Conservation (phyloP, 2,888 invertebrate genomes). For the Hypselothyrea guttata region DNA sequence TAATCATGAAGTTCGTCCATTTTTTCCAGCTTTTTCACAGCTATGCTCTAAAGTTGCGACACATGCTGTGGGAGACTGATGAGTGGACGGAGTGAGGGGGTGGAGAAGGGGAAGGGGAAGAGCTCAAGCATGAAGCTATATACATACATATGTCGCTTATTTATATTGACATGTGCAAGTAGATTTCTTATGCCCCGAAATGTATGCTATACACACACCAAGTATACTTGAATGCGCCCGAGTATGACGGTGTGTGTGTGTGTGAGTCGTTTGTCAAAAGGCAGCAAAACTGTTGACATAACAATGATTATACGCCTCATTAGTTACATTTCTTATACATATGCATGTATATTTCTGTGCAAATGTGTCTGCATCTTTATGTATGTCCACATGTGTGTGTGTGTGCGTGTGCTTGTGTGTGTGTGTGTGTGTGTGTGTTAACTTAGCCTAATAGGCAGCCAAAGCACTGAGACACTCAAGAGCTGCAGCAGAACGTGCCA, state of each 20-base stretch:
- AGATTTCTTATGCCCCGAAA: slow-evolving; percentile 50
- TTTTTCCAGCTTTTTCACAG: slow-evolving; percentile 16
- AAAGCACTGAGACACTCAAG: slow-evolving; percentile 16
- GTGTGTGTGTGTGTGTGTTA: slow-evolving; percentile 13
- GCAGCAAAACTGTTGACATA: slow-evolving; percentile 77
- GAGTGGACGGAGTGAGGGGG: background rate
- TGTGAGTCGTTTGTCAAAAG: slow-evolving; percentile 69
- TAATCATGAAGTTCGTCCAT: slow-evolving; percentile 59
- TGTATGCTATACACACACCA: slow-evolving; percentile 33
- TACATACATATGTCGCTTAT: slow-evolving; percentile 40
- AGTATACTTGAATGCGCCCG: slow-evolving; percentile 14
- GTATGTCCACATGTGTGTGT: slow-evolving; percentile 1
- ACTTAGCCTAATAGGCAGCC: slow-evolving; percentile 39
- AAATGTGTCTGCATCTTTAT: background rate
- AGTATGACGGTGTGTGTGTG: slow-evolving; percentile 5
- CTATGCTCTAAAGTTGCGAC: slow-evolving; percentile 53
- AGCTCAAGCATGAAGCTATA: slow-evolving; percentile 35
- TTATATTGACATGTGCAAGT: slow-evolving; percentile 72
- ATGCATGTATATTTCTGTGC: slow-evolving; percentile 26
- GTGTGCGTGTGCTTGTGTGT: slow-evolving; percentile 8
- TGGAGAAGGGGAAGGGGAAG: background rate
- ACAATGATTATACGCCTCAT: slow-evolving; percentile 78
- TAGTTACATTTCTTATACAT: slow-evolving; percentile 60
- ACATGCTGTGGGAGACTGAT: slow-evolving; percentile 28
- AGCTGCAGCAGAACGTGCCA: slow-evolving; percentile 35